Evolutionary conservation across 2,797 vertebrate species (phyloP).

Genomic region (Philypnodon macrostomus): DNA sequence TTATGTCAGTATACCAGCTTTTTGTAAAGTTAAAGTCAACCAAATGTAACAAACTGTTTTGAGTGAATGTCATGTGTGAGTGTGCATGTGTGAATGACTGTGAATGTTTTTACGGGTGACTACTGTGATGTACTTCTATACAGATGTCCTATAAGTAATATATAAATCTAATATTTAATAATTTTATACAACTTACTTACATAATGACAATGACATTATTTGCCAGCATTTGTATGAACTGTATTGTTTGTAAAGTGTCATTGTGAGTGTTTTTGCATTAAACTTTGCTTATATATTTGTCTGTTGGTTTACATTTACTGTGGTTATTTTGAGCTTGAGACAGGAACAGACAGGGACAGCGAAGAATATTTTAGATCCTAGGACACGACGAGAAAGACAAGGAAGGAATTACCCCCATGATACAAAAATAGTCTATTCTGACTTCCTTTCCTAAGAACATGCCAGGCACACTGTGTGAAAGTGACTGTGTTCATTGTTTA

Average conservation of each 20-base stretch:
- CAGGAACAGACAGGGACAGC: conserved; percentile 40
- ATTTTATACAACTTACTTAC: conserved; percentile 86
- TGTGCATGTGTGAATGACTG: conserved; percentile 3
- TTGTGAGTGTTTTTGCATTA: conserved; percentile 77
- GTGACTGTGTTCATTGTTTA: conserved; percentile 40
- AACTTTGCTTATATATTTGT: conserved; percentile 75
- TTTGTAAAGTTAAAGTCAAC: conserved; percentile 41
- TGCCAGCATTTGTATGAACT: conserved; percentile 75
- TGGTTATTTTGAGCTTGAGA: conserved; percentile 53
- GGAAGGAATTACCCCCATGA: conserved; percentile 46
- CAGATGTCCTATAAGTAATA: conserved; percentile 86
- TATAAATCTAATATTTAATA: conserved; percentile 88
- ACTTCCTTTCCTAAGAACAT: conserved; percentile 17
- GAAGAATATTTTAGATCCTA: conserved; percentile 44
- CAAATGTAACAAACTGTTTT: conserved; percentile 37
- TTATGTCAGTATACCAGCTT: conserved; percentile 56
- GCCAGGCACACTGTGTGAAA: conserved; percentile 49
- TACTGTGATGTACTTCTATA: conserved; percentile 81
- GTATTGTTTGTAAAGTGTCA: conserved; percentile 68
- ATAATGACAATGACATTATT: conserved; percentile 78
- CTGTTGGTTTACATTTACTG: conserved; percentile 44
- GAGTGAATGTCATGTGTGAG: conserved; percentile 12
- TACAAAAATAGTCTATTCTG: conserved; percentile 45
- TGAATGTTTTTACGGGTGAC: conserved; percentile 72
- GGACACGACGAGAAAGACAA: conserved; percentile 46